A percentile compares a stretch with the other conserved stretches of the same genome.
Evolutionary conservation across 2,888 invertebrate species (phyloP).

Genomic region (Chelonus formosanus): DNA sequence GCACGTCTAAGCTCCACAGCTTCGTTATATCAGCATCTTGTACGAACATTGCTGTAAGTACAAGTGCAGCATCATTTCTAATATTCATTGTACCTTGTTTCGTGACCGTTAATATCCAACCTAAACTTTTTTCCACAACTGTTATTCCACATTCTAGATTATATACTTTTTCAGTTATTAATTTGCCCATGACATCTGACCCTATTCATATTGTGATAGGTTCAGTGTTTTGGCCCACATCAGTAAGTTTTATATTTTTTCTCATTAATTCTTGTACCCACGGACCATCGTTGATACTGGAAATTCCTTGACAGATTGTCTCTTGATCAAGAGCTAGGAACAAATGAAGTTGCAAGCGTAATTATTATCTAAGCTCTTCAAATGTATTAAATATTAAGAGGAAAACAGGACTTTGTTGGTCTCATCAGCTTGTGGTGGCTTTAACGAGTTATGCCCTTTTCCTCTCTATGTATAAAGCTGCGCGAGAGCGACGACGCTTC

Average conservation of each 20-base stretch:
- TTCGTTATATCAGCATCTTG: slow-evolving; percentile 43
- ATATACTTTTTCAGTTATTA: slow-evolving; percentile 41
- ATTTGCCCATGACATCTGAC: slow-evolving; percentile 46
- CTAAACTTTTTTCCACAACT: slow-evolving; percentile 45
- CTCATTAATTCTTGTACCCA: slow-evolving; percentile 38
- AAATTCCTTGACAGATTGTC: slow-evolving; percentile 36
- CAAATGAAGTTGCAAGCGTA: too few relatives aligned
- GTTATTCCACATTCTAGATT: slow-evolving; percentile 44
- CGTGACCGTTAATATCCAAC: slow-evolving; percentile 50
- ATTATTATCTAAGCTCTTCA: too few relatives aligned
- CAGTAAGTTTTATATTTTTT: slow-evolving; percentile 30
- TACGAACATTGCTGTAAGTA: slow-evolving; percentile 36
- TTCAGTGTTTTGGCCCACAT: slow-evolving; percentile 6
- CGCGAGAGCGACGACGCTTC: too few relatives aligned
- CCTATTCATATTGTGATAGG: too few relatives aligned
- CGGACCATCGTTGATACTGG: slow-evolving; percentile 29
- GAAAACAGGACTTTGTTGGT: too few relatives aligned
- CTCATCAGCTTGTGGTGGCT: too few relatives aligned
- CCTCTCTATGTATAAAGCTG: too few relatives aligned
- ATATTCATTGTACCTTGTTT: slow-evolving; percentile 16
- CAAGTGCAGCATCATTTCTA: slow-evolving; percentile 32
- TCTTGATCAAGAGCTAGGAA: slow-evolving; percentile 39
- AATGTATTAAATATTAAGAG: too few relatives aligned
- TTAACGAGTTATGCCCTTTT: too few relatives aligned
- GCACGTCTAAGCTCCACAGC: slow-evolving; percentile 52